Base-by-base conservation (phyloP, 2,888 invertebrate genomes). In the Ceriagrion tenellum region DNA sequence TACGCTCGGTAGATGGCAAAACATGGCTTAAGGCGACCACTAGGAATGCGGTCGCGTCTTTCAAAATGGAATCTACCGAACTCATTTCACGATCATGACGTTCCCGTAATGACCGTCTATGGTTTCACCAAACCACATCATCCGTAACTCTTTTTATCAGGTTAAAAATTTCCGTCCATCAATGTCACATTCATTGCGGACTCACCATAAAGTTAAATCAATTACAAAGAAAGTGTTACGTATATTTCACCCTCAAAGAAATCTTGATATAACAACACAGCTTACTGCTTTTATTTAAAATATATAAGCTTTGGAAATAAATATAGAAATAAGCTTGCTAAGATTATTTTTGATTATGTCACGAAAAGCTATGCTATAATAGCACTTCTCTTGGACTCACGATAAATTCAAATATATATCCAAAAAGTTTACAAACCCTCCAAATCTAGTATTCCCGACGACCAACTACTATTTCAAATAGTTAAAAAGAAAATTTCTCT, bases 291-390 rank as follows among this genome's bases (percentile, higher is more conserved):
- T 91, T 69, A 59, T 91, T 93, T 74, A 69, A 93, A 74, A 93
- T 26, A 69, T 93, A 74, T 74, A 10, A 89, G 93, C 23, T 69
- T 47, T 93, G 35, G 69, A 93, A 93, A 69, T 93, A 47, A 55
- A 47, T 40, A 16, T 74, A 93, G 74, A 93, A 93, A 93, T 35
- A 93, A 93, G 63, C 40, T 35, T 23, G 40, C 69, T 93, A 69
- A 93, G 16, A 47, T 93, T 30, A 93, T 63, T 93, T n/a, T 93
- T 93, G 93, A 93, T 93, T 74, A 69, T n/a, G 40, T 74, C 47
- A 93, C 91, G 69, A 55, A 89, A 93, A 93, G 69, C 93, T 93
- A 93, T 74, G 93, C 93, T 93, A 69, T 93, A 23, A 69, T 63
- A 69, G 69, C 69, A 47, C 26, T 93, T 47, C 30, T 47, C 69